These are phyloP conservation scores for Notospermus geniculatus DNA, from an alignment of 1,140 invertebrate species.

Conservation along the genomic window DNA sequence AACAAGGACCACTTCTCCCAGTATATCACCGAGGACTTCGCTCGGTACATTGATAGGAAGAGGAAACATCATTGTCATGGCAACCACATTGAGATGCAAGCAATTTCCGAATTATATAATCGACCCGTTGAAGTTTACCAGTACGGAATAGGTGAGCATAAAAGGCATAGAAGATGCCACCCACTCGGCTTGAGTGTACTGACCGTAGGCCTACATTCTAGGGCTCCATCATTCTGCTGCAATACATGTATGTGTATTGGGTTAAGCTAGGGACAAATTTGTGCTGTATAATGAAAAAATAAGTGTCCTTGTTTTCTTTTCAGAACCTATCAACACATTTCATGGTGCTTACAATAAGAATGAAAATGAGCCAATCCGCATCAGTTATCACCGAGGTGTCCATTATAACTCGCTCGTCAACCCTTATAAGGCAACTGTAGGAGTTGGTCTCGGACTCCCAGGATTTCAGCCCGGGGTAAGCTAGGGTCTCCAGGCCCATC, in stretches of 20 bases:
- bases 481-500: no score
- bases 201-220: not conserved
- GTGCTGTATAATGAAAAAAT: no score
- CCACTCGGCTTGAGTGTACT: not conserved
- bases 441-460: constrained; percentile 83
- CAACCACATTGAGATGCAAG: constrained; percentile 93
- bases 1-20: constrained; percentile 90
- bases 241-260: no score
- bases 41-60: constrained; percentile 74
- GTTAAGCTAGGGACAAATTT: no score
- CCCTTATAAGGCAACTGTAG: constrained; percentile 77
- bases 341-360: constrained; percentile 72
- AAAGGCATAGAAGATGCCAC: not conserved
- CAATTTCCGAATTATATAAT: constrained; percentile 90
- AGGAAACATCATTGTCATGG: constrained; percentile 74
- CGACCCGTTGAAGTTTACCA: constrained; percentile 90
- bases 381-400: constrained; percentile 85
- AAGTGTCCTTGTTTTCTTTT: constrained; percentile 22
- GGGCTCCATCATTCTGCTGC: no score
- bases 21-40: constrained; percentile 91
- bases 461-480: constrained; percentile 72
- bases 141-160: constrained; percentile 71
- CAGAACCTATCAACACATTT: constrained; percentile 89
- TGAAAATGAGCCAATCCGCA: constrained; percentile 75
- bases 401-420: constrained; percentile 92